Evolutionary conservation across 2,888 invertebrate species (phyloP).

Genomic region (Phortica okadai): DNA sequence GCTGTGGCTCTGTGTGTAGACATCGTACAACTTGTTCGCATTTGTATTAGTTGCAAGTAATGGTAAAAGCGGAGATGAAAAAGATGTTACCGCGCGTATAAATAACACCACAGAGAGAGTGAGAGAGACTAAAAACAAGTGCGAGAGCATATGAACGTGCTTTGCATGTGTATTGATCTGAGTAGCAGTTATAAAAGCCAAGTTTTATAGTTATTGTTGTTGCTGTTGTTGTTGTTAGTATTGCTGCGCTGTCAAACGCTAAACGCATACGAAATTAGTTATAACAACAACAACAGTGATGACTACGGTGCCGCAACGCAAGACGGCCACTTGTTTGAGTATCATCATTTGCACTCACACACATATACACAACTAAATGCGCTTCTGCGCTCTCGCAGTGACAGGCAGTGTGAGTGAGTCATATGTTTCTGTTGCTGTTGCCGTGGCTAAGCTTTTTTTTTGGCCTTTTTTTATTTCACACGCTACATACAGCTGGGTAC

Average conservation of each 20-base stretch:
- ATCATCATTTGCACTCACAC: constrained; percentile 37
- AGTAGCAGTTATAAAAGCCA: not conserved
- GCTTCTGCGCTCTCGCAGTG: constrained; percentile 30
- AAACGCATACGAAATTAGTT: constrained; percentile 56
- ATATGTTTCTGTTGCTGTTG: constrained; percentile 22
- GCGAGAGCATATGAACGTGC: constrained; percentile 2
- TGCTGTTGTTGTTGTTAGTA: not conserved
- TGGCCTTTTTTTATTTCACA: constrained; percentile 11
- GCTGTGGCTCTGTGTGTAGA: not conserved
- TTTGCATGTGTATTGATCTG: constrained; percentile 11
- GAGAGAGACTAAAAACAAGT: constrained; percentile 1
- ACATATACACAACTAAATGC: not conserved
- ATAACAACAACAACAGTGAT: constrained; percentile 44
- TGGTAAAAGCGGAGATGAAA: not conserved
- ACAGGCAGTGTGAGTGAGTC: constrained; percentile 6
- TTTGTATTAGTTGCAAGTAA: too few species aligned
- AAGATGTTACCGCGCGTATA: not conserved
- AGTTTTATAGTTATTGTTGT: not conserved
- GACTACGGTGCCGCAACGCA: constrained; percentile 2
- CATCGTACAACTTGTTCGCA: not conserved
- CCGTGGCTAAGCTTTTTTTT: not conserved
- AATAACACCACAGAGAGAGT: too few species aligned
- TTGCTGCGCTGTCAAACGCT: not conserved
- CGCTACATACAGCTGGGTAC: constrained; percentile 13
- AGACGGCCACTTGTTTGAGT: constrained; percentile 65